A percentile compares a stretch with the other conserved stretches of the same genome.
Evolutionary conservation across 2,888 invertebrate species (phyloP).

Genomic region (Bombylius discolor): DNA sequence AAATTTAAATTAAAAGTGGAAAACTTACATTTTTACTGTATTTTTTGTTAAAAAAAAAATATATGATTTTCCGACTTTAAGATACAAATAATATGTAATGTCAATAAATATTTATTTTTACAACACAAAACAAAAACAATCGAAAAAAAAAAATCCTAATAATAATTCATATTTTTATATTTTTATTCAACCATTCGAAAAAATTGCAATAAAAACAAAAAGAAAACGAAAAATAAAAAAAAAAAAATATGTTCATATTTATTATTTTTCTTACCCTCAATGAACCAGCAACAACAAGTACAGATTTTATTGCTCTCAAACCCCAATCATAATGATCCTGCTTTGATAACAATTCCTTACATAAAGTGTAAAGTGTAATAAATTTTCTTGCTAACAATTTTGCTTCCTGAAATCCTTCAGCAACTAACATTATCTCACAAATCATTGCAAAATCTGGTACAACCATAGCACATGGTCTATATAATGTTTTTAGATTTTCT

Average conservation of each 20-base stretch:
- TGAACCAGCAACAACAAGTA: conserved; percentile 85
- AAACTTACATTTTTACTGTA: not conserved
- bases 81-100: too few species aligned
- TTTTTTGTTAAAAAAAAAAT: not conserved
- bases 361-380: conserved; percentile 82
- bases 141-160: not conserved
- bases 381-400: conserved; percentile 82
- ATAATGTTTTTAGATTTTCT: conserved; percentile 61
- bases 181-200: not conserved
- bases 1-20: not conserved
- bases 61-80: not conserved
- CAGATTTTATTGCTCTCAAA: conserved; percentile 86
- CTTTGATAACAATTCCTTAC: conserved; percentile 80
- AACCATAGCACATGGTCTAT: conserved; percentile 88
- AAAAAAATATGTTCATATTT: not conserved
- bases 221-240: not conserved
- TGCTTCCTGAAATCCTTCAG: conserved; percentile 90
- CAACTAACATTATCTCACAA: conserved; percentile 93
- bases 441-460: conserved; percentile 93
- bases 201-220: not conserved
- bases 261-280: conserved; percentile 49
- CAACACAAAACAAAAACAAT: too few species aligned
- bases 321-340: conserved; percentile 98
- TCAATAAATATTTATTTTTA: too few species aligned
- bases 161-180: not conserved